phyloP scores from a whole-genome alignment of 2,888 invertebrate species.

The Bombylius discolor region DNA sequence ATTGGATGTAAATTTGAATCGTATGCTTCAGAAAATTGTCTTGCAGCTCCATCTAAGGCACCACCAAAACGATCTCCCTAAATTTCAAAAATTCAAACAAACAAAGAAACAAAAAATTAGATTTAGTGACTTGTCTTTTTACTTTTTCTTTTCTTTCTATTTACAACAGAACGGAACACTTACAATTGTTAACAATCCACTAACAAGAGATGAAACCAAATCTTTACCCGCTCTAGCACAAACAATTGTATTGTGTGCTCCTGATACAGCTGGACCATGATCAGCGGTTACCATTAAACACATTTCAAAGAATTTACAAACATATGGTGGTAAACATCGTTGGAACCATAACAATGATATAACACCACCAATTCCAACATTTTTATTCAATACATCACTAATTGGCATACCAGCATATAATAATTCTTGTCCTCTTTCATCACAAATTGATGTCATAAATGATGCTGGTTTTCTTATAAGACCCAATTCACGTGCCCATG shows the following conservation, averaged over 20 bases:
- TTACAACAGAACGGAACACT: too few species aligned
- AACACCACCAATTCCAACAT: slow-evolving; percentile 95
- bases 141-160: neutral
- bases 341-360: slow-evolving; percentile 98
- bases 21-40: slow-evolving; percentile 92
- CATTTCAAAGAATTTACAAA: slow-evolving; percentile 97
- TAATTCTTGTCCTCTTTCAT: slow-evolving; percentile 94
- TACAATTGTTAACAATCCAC: slow-evolving; percentile 92
- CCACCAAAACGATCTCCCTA: slow-evolving; percentile 98
- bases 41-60: slow-evolving; percentile 94
- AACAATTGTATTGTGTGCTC: slow-evolving; percentile 97
- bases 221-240: slow-evolving; percentile 96
- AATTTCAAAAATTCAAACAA: neutral
- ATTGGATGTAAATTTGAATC: slow-evolving; percentile 89
- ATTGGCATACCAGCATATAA: slow-evolving; percentile 92
- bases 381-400: slow-evolving; percentile 77
- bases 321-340: slow-evolving; percentile 83
- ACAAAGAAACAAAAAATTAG: neutral
- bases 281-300: slow-evolving; percentile 97
- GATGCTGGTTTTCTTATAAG: slow-evolving; percentile 97
- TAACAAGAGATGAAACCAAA: slow-evolving; percentile 88
- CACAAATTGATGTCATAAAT: slow-evolving; percentile 98
- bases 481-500: slow-evolving; percentile 93
- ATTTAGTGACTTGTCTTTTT: too few species aligned
- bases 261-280: slow-evolving; percentile 97